These are phyloP conservation scores for Zoanthus gigantus DNA, from an alignment of 92 coral and sea anemone genomes.

Conservation along the genomic window DNA sequence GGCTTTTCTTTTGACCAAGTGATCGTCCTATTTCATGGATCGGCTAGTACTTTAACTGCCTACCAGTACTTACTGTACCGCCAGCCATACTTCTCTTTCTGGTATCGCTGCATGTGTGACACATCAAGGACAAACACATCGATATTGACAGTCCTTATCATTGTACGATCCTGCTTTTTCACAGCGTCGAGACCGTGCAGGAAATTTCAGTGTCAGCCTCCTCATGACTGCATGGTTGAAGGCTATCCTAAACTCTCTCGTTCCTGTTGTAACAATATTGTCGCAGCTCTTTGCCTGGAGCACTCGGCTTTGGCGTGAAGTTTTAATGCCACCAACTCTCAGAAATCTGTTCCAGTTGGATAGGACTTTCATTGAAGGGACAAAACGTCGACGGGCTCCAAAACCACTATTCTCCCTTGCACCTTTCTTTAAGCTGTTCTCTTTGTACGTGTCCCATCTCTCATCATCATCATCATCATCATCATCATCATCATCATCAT, in stretches of 20 bases:
- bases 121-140: constrained; percentile 55
- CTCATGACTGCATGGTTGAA: constrained; percentile 59
- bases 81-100: constrained; percentile 55
- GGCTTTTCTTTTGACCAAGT: constrained; percentile 55
- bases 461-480: too few relatives aligned
- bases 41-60: constrained; percentile 46
- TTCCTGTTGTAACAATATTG: constrained; percentile 8
- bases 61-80: constrained; percentile 39
- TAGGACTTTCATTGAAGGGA: constrained; percentile 39
- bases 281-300: constrained; percentile 44
- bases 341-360: constrained; percentile 59
- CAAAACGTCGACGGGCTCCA: constrained; percentile 51
- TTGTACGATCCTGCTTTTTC: neutral
- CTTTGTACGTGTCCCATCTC: constrained; percentile 30
- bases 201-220: constrained; percentile 46
- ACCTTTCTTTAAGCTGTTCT: constrained; percentile 45
- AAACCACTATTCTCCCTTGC: constrained; percentile 57
- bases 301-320: constrained; percentile 33
- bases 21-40: constrained; percentile 55
- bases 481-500: too few relatives aligned
- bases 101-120: constrained; percentile 51
- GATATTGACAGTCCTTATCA: constrained; percentile 45
- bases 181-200: constrained; percentile 44
- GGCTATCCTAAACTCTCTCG: constrained; percentile 10
- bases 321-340: neutral